A percentile compares a stretch with the other conserved stretches of the same genome.
Evolutionary conservation across 37 sponge, comb jelly and placozoan species (phyloP).

Genomic region (Halichondria panicea): DNA sequence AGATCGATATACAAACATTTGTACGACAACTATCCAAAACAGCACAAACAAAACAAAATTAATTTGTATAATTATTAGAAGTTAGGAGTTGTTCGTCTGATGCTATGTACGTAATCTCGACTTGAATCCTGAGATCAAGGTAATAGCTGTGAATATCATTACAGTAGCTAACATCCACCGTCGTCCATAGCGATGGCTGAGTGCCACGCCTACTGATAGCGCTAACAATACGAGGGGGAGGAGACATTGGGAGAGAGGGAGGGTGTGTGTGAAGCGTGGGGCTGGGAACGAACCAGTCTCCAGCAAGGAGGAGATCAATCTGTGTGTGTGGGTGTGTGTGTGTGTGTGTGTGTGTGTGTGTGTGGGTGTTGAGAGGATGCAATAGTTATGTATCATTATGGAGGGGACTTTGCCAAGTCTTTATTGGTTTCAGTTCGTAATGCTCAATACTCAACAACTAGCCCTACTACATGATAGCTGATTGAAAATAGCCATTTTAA

Average conservation of each 20-base stretch:
- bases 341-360: no score
- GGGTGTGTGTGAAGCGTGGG: not conserved
- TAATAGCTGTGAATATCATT: conserved; percentile 1
- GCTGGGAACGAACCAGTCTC: conserved; percentile 5
- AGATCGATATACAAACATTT: no score
- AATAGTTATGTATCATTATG: no score
- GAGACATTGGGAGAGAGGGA: not conserved
- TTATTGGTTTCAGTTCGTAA: no score
- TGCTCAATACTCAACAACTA: no score
- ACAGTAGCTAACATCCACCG: not conserved
- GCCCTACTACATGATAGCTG: no score
- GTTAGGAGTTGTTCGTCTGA: not conserved
- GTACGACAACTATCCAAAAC: no score
- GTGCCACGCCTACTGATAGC: not conserved
- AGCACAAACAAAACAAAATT: not conserved
- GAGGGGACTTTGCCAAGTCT: no score
- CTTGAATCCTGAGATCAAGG: not conserved
- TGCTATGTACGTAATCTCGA: not conserved
- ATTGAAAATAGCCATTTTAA: no score
- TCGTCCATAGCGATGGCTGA: conserved; percentile 3
- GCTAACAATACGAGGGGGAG: conserved; percentile 2
- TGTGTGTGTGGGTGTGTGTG: no score
- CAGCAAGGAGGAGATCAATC: conserved; percentile 10
- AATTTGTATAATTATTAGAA: not conserved
- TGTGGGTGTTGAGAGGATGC: no score